phyloP scores from a whole-genome alignment of 2,113 vertebrate species.

The Leptobrachium ailaonicum region DNA sequence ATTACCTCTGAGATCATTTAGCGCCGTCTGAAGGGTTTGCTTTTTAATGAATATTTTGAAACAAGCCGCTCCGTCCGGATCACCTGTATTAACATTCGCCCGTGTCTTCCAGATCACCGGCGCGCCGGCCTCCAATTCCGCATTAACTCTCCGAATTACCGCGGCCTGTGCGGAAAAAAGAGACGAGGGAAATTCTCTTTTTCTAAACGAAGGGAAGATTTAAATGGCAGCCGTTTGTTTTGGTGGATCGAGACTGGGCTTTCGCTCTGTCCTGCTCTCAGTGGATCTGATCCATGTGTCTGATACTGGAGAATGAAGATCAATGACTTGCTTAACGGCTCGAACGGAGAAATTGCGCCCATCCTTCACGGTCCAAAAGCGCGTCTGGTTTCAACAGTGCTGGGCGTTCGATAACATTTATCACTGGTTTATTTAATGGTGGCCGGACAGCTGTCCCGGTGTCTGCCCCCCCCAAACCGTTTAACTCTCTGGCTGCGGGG shows the following conservation, averaged over 20 bases:
- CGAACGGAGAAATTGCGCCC: constrained; percentile 24
- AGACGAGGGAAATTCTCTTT: background rate
- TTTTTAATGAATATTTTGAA: background rate
- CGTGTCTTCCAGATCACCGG: constrained; percentile 16
- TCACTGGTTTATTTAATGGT: constrained; percentile 35
- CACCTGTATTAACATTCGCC: constrained; percentile 9
- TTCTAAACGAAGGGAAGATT: no score
- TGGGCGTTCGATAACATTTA: constrained; percentile 16
- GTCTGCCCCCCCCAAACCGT: background rate
- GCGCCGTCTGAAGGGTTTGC: background rate
- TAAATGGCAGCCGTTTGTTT: background rate
- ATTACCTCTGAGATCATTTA: background rate
- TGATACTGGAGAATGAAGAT: constrained; percentile 35
- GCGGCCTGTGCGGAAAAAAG: background rate
- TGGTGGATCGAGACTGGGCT: background rate
- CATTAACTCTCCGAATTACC: background rate
- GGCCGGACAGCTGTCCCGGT: background rate
- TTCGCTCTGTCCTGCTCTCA: background rate
- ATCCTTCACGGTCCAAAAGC: constrained; percentile 39
- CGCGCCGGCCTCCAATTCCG: background rate
- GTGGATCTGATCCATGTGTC: background rate
- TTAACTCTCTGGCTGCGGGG: background rate
- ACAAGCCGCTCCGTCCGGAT: background rate
- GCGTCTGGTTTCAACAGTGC: constrained; percentile 19
- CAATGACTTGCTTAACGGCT: constrained; percentile 27